Conservation (phyloP, 2,113 vertebrate species). For the Hemichromis elongatus region DNA sequence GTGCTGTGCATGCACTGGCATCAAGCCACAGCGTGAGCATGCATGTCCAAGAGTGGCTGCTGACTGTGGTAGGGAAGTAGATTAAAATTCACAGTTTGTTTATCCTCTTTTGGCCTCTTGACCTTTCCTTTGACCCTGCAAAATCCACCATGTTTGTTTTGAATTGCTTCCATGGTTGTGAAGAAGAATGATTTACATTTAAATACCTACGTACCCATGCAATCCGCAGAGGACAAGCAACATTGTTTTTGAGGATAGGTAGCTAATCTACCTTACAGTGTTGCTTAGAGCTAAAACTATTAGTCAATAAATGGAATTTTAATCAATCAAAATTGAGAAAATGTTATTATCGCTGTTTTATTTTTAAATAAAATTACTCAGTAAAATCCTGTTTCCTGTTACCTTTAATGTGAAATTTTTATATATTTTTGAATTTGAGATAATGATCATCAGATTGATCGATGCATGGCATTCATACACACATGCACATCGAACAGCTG, state of each 20-base stretch:
- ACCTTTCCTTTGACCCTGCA: constrained; percentile 18
- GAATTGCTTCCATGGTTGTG: neutral
- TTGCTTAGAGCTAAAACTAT: neutral
- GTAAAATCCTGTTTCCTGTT: neutral
- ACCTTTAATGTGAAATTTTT: neutral
- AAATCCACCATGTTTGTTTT: constrained; percentile 9
- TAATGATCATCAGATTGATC: neutral
- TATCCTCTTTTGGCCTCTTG: constrained; percentile 38
- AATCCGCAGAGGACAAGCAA: neutral
- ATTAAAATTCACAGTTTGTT: constrained; percentile 50
- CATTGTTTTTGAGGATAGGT: neutral
- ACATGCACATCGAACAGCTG: constrained; percentile 3
- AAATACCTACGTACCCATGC: neutral
- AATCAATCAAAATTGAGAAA: neutral
- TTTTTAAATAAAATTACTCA: neutral
- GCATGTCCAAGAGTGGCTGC: neutral
- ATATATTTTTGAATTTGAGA: neutral
- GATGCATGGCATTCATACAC: neutral
- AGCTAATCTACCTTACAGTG: neutral
- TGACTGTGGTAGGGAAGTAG: neutral
- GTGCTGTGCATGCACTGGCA: neutral
- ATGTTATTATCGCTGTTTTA: neutral
- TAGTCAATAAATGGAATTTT: neutral
- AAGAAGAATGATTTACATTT: neutral
- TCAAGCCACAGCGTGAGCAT: neutral